Conservation (phyloP, 2,888 invertebrate genomes). For the Therioaphis trifolii region DNA sequence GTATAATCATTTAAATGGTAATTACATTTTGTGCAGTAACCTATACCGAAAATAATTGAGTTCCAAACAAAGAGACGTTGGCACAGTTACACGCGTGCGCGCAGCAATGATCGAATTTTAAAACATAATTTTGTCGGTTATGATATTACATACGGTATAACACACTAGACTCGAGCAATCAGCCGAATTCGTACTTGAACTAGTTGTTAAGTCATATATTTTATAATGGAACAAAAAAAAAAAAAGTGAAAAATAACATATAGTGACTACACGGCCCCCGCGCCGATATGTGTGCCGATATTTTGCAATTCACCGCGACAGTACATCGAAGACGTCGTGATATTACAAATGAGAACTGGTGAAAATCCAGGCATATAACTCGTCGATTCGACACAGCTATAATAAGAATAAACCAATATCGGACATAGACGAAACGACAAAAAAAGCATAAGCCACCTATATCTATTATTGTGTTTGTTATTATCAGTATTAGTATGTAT, state of each 20-base stretch:
- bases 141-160: background rate
- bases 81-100: background rate
- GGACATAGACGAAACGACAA: too few relatives aligned
- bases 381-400: too few relatives aligned
- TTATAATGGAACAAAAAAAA: background rate
- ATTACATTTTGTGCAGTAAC: background rate
- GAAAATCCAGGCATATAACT: too few relatives aligned
- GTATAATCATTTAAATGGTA: conserved; percentile 11
- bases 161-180: background rate
- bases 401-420: too few relatives aligned
- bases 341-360: too few relatives aligned
- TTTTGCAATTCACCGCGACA: background rate
- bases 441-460: too few relatives aligned
- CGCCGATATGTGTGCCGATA: background rate
- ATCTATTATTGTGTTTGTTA: too few relatives aligned
- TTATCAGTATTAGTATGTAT: too few relatives aligned
- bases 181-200: conserved; percentile 34
- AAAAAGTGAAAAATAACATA: conserved; percentile 31
- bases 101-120: background rate
- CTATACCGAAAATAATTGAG: background rate
- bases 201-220: conserved; percentile 19
- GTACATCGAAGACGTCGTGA: too few relatives aligned
- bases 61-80: conserved; percentile 13
- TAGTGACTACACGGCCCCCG: background rate
- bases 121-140: background rate